These are phyloP conservation scores for Rhagonycha fulva DNA, from an alignment of 2,888 invertebrate species.

Conservation along the genomic window DNA sequence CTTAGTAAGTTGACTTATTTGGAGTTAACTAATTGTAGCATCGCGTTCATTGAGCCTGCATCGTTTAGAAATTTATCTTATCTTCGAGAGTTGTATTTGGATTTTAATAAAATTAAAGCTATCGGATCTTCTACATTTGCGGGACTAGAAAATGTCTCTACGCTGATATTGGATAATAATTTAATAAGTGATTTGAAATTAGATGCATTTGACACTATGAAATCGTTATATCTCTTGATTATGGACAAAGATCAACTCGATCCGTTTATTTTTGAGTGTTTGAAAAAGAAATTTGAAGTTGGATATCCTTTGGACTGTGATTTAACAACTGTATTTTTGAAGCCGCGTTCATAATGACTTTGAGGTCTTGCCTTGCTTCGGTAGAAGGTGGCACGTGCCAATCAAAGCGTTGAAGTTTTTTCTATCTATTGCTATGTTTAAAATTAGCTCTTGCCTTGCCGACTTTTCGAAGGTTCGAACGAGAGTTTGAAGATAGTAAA, in stretches of 20 bases:
- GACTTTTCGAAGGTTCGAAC: too few species aligned
- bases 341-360: too few species aligned
- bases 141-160: background rate
- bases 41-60: background rate
- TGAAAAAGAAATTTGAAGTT: background rate
- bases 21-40: conserved; percentile 4
- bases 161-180: background rate
- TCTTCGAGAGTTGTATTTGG: background rate
- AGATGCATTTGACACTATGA: background rate
- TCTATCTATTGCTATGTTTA: too few species aligned
- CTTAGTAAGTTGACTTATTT: background rate
- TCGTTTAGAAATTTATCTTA: background rate
- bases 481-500: too few species aligned
- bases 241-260: background rate
- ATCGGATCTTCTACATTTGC: background rate
- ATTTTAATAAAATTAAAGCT: background rate
- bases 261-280: background rate
- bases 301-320: too few species aligned
- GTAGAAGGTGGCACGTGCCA: too few species aligned
- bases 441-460: too few species aligned
- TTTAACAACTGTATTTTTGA: too few species aligned
- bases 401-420: too few species aligned
- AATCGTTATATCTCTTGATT: background rate
- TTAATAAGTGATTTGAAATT: background rate
- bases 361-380: too few species aligned